Base-by-base conservation (phyloP, 1,140 invertebrate species). In the Lepidotrigona ventralis region DNA sequence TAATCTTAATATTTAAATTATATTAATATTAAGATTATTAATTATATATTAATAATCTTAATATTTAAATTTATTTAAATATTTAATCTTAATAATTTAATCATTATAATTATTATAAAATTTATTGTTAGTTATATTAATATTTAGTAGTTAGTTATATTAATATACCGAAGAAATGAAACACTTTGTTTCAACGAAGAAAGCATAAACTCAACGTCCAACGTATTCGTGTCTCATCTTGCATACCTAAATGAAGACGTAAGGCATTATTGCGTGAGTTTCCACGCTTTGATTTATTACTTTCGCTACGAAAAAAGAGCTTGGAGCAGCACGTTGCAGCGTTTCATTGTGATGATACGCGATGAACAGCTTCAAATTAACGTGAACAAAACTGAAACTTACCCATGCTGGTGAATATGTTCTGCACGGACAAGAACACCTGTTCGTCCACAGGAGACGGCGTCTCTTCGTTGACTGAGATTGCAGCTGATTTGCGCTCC, bases 401-500 rank as follows among this genome's bases (percentile, higher is more conserved):
- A 90, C 89, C 87, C 89, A 90, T 90, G 87, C 82, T 87, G 85
- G 79, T 70, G 60, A 71, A 64, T 23, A 70, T 81, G n/a, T 60
- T 68, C 33, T 73, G 17, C 71, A 76, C 60, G 33, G 51, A 26
- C 19, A 68, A 66, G n/a, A 84, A 29, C 86, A 83, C 79, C 77
- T 88, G 82, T 87, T 88, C 87, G 90, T 86, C 89, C 76, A 88
- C 84, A 33, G 85, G 75, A 90, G 84, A 78, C 87, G 76, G 73
- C 84, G 90, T 90, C 87, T 83, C 79, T 81, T 89, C 82, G 78
- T 90, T 81, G 80, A 90, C 90, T 90, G 86, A 90, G 71, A 58
- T 64, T 69, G 63, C 79, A 68, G 66, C 77, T 66, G 81, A 83
- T 77, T 81, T 15, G 72, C 68, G 66, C 69, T 78, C 69, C 70